Percentiles rank a stretch among this genome's conserved stretches.
Evolutionary conservation across 2,888 invertebrate species (phyloP).

Genomic region (Synanthedon andrenaeformis): DNA sequence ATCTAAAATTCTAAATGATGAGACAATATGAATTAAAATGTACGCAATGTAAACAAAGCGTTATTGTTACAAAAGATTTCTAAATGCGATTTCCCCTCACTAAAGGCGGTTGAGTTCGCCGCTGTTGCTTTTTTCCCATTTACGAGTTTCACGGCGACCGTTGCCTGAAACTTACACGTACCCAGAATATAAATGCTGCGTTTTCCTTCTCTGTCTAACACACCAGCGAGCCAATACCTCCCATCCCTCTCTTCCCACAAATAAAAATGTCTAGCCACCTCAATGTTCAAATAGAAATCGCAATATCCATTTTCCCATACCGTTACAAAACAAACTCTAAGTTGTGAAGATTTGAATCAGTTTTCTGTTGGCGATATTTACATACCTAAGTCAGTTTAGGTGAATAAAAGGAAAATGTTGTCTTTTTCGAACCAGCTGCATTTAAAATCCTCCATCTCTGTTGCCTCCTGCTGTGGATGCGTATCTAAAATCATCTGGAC

Average conservation of each 20-base stretch:
- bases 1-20: too few species aligned
- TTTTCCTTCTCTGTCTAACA: slow-evolving; percentile 29
- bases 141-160: slow-evolving; percentile 71
- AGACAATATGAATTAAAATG: too few species aligned
- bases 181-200: slow-evolving; percentile 67
- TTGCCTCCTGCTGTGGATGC: slow-evolving; percentile 47
- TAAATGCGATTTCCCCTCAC: slow-evolving; percentile 43
- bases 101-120: slow-evolving; percentile 61
- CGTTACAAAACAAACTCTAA: slow-evolving; percentile 31
- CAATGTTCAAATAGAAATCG: slow-evolving; percentile 60
- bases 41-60: too few species aligned
- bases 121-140: slow-evolving; percentile 71
- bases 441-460: slow-evolving; percentile 62
- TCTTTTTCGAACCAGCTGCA: slow-evolving; percentile 67
- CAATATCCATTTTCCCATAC: slow-evolving; percentile 40
- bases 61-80: slow-evolving; percentile 11
- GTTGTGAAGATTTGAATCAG: slow-evolving; percentile 15
- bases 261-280: slow-evolving; percentile 67
- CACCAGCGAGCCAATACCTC: slow-evolving; percentile 19
- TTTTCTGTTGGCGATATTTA: slow-evolving; percentile 12
- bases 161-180: slow-evolving; percentile 71
- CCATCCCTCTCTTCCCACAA: slow-evolving; percentile 51
- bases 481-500: slow-evolving; percentile 65
- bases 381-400: slow-evolving; percentile 31
- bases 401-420: slow-evolving; percentile 48